Evolutionary conservation across 2,113 vertebrate genomes (phyloP), one percentile per base, ranked within the genome.

Genomic region (Antechinus flavipes): DNA sequence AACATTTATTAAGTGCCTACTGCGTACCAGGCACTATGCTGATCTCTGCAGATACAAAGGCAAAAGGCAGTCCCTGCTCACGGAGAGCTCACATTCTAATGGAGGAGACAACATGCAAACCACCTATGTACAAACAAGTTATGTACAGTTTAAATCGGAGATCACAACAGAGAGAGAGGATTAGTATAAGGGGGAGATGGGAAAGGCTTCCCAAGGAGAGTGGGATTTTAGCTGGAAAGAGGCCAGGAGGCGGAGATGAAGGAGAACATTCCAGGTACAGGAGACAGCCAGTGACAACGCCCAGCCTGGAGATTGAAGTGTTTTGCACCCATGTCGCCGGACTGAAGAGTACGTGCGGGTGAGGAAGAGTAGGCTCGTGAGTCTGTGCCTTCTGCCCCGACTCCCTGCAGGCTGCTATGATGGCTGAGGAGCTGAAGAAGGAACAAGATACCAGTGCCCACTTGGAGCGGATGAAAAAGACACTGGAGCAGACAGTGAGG

Each of bases 361-460:
- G 25, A 50, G 90, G 30, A 91, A 76, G 54, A 93, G 8, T 84
- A 84, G n/a, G 35, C 7, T 90, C 35, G 52, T 50, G 16, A 93
- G 25, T 12, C 4, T 54, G 49, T 90, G 24, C 19, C 8, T 55
- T 22, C 22, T n/a, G 30, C 30, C 61, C 30, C 11, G 2, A 35
- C 30, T 35, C 52, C 91, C 0, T 0, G 5, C 96, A 99, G 99
- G 99, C 99, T 0, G 99, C 99, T 94, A 99, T 99, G 99, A 99
- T 99, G 99, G 99, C 99, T 0, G 99, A 99, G 96, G 99, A 99
- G 97, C 98, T 99, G 97, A 99, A 99, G 98, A 99, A 99, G 97
- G 99, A 99, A 98, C 99, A 99, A 98, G 99, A 99, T 98, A 99
- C 99, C 0, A 99, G 99, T 0, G 98, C 99, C 0, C 99, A 99